Evolutionary conservation across 2,113 vertebrate genomes (phyloP).

Genomic region (Sterna hirundo): DNA sequence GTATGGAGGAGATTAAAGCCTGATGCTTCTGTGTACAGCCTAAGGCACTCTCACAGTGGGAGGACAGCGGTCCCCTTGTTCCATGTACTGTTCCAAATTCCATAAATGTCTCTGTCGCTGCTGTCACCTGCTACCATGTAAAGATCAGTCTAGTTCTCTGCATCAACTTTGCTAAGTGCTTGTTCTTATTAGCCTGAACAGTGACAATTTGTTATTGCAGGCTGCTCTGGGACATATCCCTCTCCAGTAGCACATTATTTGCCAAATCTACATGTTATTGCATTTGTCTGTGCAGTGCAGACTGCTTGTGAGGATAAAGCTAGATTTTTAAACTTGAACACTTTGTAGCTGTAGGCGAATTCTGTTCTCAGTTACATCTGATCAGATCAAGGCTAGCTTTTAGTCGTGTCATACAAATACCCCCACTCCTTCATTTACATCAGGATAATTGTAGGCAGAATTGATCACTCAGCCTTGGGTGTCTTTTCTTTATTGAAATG

Average conservation of each 20-base stretch:
- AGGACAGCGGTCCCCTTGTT: conserved; percentile 27
- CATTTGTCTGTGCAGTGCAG: neutral
- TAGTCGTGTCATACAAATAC: neutral
- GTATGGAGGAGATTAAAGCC: conserved; percentile 51
- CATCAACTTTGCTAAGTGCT: conserved; percentile 55
- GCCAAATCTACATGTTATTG: conserved; percentile 23
- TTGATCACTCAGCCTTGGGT: neutral
- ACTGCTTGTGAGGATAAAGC: neutral
- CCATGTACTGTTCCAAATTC: conserved; percentile 39
- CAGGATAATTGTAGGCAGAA: neutral
- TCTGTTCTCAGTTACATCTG: conserved; percentile 11
- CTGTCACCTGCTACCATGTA: conserved; percentile 48
- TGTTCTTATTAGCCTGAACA: conserved; percentile 60
- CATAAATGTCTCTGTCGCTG: neutral
- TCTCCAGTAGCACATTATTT: neutral
- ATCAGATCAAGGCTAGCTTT: conserved; percentile 27
- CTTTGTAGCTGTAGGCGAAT: conserved; percentile 30
- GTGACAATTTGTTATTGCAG: neutral
- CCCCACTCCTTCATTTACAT: neutral
- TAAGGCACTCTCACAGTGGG: conserved; percentile 55
- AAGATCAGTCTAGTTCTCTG: conserved; percentile 29
- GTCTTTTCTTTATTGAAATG: neutral
- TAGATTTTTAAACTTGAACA: neutral
- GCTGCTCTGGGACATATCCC: conserved; percentile 10
- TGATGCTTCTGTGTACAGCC: conserved; percentile 49